Evolutionary conservation across 1,140 invertebrate genomes (phyloP).

Genomic region (Grapholita molesta): DNA sequence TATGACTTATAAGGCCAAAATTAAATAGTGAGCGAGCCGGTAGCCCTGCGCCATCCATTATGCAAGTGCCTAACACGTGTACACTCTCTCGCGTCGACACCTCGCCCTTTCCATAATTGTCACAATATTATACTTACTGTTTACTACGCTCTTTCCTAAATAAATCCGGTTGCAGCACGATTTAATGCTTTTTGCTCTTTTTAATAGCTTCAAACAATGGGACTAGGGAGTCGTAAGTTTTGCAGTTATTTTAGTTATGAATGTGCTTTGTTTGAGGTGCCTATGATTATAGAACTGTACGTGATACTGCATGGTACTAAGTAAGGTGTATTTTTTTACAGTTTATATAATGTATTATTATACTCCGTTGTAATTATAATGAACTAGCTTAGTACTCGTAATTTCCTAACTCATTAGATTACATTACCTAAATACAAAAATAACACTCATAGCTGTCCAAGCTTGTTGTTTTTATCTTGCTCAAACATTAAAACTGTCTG

Average conservation of each 20-base stretch:
- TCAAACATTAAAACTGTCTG: no score
- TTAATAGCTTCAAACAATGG: conserved; percentile 16
- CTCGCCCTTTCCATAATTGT: conserved; percentile 66
- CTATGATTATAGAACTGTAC: not conserved
- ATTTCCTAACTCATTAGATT: no score
- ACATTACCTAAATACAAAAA: no score
- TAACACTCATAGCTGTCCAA: no score
- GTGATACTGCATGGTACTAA: no score
- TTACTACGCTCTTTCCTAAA: conserved; percentile 18
- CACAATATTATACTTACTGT: conserved; percentile 54
- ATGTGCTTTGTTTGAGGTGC: not conserved
- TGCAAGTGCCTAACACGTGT: conserved; percentile 71
- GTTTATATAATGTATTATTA: no score
- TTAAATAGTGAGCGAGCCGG: conserved; percentile 16
- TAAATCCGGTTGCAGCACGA: conserved; percentile 1
- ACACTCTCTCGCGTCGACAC: conserved; percentile 56
- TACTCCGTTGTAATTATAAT: no score
- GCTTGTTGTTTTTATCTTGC: no score
- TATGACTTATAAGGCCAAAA: conserved; percentile 20
- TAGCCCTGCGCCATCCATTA: conserved; percentile 64
- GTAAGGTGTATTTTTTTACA: no score
- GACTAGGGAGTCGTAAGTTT: not conserved
- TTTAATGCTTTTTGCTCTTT: conserved; percentile 5
- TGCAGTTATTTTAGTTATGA: conserved; percentile 21
- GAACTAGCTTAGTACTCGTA: no score